These are phyloP conservation scores for Phaonia tiefii DNA, from an alignment of 2,888 invertebrate species.

Conservation along the genomic window DNA sequence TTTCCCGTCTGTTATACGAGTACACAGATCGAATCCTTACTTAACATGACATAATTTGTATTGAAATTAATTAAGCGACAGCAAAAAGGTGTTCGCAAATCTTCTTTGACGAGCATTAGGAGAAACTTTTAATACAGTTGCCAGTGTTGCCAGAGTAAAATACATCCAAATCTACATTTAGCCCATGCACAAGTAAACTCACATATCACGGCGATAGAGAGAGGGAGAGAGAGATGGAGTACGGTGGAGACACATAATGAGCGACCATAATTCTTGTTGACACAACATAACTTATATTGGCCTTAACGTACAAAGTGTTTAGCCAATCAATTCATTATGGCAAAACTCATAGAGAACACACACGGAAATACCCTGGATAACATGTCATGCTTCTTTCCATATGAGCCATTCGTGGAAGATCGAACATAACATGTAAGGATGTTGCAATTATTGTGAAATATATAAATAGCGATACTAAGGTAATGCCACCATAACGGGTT, in stretches of 20 bases:
- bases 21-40: conserved; percentile 39
- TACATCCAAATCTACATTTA: neutral
- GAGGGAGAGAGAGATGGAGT: neutral
- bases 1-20: conserved; percentile 15
- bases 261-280: conserved; percentile 69
- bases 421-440: too few species aligned
- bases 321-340: conserved; percentile 69
- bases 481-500: too few species aligned
- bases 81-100: conserved; percentile 53
- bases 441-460: too few species aligned
- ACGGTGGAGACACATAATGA: conserved; percentile 33
- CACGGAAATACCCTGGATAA: too few species aligned
- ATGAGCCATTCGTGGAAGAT: too few species aligned
- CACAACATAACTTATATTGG: conserved; percentile 69
- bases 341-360: conserved; percentile 16
- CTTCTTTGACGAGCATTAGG: conserved; percentile 65
- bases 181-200: neutral
- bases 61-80: conserved; percentile 20
- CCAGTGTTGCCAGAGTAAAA: conserved; percentile 10
- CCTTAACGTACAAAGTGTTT: conserved; percentile 66
- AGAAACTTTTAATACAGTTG: conserved; percentile 62
- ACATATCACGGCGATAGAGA: neutral
- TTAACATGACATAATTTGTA: conserved; percentile 54
- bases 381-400: too few species aligned
- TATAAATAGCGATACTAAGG: too few species aligned